phyloP scores from a whole-genome alignment of 2,113 vertebrate species.

The Pheucticus melanocephalus region DNA sequence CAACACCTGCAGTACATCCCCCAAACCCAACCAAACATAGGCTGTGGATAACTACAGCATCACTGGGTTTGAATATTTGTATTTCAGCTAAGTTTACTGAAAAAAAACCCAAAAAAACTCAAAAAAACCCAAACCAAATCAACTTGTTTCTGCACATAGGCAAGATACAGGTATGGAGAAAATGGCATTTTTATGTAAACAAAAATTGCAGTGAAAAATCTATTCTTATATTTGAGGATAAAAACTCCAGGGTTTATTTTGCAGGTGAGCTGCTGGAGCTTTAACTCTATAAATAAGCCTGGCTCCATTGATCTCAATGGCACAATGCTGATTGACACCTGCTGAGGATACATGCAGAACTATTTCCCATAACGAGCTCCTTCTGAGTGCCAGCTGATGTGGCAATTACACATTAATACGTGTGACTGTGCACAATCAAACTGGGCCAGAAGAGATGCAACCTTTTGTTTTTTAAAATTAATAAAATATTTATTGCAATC shows the following conservation, averaged over 20 bases:
- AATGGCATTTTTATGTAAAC: neutral
- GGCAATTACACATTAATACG: constrained; percentile 43
- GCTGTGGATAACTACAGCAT: neutral
- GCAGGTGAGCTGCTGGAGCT: constrained; percentile 6
- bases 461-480: constrained; percentile 54
- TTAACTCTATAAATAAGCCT: neutral
- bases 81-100: neutral
- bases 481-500: constrained; percentile 61
- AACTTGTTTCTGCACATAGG: neutral
- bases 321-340: constrained; percentile 27
- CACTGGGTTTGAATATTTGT: neutral
- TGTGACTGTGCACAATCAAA: constrained; percentile 42
- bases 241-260: neutral
- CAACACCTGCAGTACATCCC: no score
- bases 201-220: neutral
- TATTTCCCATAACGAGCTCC: constrained; percentile 41
- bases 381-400: constrained; percentile 34
- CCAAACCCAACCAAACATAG: neutral
- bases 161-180: neutral
- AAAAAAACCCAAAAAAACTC: neutral
- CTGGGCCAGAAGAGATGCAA: constrained; percentile 12
- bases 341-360: constrained; percentile 2
- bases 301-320: neutral
- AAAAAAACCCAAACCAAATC: neutral
- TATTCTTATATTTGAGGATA: neutral